phyloP scores from a whole-genome alignment of 2,888 invertebrate genomes.

The Alsophila aescularia region DNA sequence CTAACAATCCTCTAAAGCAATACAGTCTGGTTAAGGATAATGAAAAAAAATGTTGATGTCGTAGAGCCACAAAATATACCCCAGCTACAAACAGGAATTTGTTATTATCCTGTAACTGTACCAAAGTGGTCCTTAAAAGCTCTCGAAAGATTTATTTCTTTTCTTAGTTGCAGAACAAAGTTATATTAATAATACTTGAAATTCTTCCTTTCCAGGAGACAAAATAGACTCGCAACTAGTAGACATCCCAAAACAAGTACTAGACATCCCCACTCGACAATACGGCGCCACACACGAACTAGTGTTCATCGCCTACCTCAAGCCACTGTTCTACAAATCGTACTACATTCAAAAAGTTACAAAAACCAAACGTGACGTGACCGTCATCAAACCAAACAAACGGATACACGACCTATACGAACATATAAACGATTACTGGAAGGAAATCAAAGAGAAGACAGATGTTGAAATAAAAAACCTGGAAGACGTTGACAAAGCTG shows the following conservation, averaged over 20 bases:
- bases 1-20: no score
- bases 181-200: neutral
- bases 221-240: slow-evolving; percentile 86
- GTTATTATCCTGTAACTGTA: no score
- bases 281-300: slow-evolving; percentile 88
- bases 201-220: slow-evolving; percentile 62
- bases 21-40: no score
- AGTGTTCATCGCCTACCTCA: slow-evolving; percentile 86
- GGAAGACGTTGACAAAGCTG: slow-evolving; percentile 24
- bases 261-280: slow-evolving; percentile 83
- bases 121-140: no score
- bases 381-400: slow-evolving; percentile 14
- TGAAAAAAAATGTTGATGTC: no score
- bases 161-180: neutral
- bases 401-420: slow-evolving; percentile 14
- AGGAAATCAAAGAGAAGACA: slow-evolving; percentile 29
- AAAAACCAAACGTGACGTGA: slow-evolving; percentile 43
- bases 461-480: slow-evolving; percentile 47
- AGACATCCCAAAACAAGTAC: slow-evolving; percentile 84
- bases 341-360: slow-evolving; percentile 76
- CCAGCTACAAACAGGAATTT: no score
- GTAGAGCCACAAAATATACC: no score
- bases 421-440: slow-evolving; percentile 40
- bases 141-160: neutral
- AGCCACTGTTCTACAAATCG: slow-evolving; percentile 88